phyloP scores from a whole-genome alignment of 2,113 vertebrate genomes.

The Gorsachius goisagi region DNA sequence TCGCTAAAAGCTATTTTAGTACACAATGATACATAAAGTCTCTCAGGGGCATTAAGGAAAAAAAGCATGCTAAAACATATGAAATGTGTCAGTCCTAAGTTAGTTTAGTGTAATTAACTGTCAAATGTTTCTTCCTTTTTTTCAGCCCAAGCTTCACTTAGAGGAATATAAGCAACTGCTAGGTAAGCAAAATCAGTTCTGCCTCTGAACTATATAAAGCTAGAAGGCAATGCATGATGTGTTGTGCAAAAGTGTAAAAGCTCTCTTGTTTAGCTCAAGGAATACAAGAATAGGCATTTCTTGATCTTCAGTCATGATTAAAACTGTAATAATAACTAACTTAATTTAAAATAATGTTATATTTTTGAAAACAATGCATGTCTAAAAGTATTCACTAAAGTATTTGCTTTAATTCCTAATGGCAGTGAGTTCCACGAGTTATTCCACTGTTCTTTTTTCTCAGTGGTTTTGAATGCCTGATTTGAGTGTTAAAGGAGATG shows the following conservation, averaged over 20 bases:
- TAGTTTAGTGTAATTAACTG: background rate
- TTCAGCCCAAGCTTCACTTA: background rate
- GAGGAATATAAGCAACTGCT: background rate
- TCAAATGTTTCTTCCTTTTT: background rate
- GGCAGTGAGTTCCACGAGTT: background rate
- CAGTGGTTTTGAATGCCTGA: background rate
- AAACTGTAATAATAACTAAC: background rate
- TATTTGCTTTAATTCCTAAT: background rate
- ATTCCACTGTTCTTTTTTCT: background rate
- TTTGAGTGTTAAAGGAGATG: background rate
- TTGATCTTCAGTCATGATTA: background rate
- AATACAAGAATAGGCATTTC: background rate
- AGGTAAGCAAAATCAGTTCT: background rate
- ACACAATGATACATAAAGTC: background rate
- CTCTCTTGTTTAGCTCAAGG: background rate
- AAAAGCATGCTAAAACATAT: background rate
- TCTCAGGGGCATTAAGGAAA: background rate
- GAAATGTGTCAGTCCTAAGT: background rate
- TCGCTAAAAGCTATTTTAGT: background rate
- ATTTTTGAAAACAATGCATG: background rate
- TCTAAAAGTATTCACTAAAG: background rate
- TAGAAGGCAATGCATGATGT: background rate
- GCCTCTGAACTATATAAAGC: background rate
- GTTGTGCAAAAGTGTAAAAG: background rate
- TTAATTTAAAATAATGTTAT: background rate